Evolutionary conservation across 2,888 invertebrate species (phyloP).

Genomic region (Morpho achilles): DNA sequence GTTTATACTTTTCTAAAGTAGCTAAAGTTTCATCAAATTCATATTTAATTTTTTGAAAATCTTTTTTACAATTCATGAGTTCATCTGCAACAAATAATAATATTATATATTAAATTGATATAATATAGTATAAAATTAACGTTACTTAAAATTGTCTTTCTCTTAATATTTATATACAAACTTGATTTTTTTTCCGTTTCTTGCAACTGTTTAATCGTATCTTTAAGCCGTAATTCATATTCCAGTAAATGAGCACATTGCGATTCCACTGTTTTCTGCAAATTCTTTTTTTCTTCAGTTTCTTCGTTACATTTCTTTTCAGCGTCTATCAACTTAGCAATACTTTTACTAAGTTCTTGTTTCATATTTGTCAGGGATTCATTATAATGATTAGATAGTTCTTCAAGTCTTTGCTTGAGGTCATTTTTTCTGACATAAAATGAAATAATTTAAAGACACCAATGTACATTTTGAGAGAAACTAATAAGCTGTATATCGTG

Average conservation of each 20-base stretch:
- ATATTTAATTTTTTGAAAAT: conserved; percentile 39
- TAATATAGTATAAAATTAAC: background rate
- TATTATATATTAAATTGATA: background rate
- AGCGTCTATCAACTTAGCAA: conserved; percentile 47
- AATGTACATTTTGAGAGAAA: too few species aligned
- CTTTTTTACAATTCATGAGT: conserved; percentile 25
- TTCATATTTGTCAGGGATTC: conserved; percentile 48
- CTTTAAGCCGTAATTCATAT: conserved; percentile 37
- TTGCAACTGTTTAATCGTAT: conserved; percentile 21
- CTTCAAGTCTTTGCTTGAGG: conserved; percentile 50
- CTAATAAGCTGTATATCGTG: too few species aligned
- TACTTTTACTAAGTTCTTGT: conserved; percentile 44
- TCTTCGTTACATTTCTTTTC: conserved; percentile 52
- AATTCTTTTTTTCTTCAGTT: conserved; percentile 41
- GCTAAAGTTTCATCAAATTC: conserved; percentile 40
- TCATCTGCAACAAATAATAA: conserved; percentile 21
- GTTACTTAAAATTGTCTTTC: background rate
- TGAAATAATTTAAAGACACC: background rate
- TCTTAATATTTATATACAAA: conserved; percentile 28
- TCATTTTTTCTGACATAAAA: conserved; percentile 53
- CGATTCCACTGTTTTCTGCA: conserved; percentile 43
- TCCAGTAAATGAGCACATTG: conserved; percentile 45
- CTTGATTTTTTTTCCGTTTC: conserved; percentile 33
- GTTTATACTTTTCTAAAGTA: conserved; percentile 46
- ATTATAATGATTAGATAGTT: conserved; percentile 50